Evolutionary conservation across 2,113 vertebrate species (phyloP).

Genomic region (Crotalus helleri): DNA sequence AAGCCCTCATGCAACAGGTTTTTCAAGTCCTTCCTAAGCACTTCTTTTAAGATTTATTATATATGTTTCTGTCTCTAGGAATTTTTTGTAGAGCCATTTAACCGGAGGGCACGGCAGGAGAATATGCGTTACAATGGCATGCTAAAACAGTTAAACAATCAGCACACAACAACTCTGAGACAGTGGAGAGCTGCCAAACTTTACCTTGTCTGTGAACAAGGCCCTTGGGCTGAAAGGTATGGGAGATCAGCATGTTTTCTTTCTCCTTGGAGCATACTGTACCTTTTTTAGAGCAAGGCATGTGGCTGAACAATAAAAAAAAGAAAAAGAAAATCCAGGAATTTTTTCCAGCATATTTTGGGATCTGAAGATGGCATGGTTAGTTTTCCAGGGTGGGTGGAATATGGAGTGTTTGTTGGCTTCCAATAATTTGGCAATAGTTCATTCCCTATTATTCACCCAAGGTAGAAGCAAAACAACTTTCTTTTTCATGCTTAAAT

Average conservation of each 20-base stretch:
- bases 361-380: background rate
- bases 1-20: background rate
- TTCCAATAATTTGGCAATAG: background rate
- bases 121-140: conserved; percentile 93
- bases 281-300: background rate
- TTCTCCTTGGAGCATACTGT: background rate
- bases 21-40: background rate
- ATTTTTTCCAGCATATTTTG: background rate
- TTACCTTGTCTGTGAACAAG: conserved; percentile 86
- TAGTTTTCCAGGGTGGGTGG: background rate
- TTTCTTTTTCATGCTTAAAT: background rate
- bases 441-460: background rate
- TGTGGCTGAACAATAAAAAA: background rate
- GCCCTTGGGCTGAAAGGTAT: conserved; percentile 91
- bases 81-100: conserved; percentile 91
- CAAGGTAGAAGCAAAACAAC: background rate
- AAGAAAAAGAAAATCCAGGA: background rate
- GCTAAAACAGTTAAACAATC: conserved; percentile 87
- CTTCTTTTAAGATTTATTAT: background rate
- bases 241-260: background rate
- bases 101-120: conserved; percentile 88
- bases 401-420: background rate
- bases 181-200: conserved; percentile 87
- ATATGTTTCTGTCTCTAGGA: conserved; percentile 69
- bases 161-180: conserved; percentile 78